These are phyloP conservation scores for Caenorhabditis remanei DNA, from an alignment of 1,140 invertebrate species.

Conservation along the genomic window DNA sequence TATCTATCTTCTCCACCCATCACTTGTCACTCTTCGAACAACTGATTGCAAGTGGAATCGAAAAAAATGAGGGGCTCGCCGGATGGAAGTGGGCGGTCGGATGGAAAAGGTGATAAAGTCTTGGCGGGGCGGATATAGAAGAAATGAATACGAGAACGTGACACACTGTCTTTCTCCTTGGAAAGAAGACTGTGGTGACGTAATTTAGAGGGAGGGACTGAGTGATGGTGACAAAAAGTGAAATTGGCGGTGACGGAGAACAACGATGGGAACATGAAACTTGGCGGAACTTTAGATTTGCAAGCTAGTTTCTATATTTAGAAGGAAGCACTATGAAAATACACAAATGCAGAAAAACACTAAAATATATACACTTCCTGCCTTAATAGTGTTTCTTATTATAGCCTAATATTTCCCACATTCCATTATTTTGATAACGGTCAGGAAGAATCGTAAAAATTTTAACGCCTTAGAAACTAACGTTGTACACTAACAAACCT, in stretches of 20 bases:
- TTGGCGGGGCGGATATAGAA: constrained; percentile 16
- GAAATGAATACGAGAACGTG: not conserved
- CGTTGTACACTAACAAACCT: too few species aligned
- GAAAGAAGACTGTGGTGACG: not conserved
- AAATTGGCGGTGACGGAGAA: not conserved
- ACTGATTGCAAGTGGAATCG: constrained; percentile 53
- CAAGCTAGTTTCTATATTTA: too few species aligned
- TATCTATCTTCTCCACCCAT: constrained; percentile 35
- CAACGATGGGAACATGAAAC: not conserved
- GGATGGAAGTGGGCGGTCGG: constrained; percentile 48
- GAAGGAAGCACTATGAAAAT: too few species aligned
- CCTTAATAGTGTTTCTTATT: not conserved
- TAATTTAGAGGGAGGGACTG: not conserved
- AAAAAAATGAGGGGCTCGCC: constrained; percentile 31
- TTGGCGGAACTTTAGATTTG: not conserved
- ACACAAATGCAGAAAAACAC: too few species aligned
- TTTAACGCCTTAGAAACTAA: not conserved
- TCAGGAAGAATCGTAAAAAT: not conserved
- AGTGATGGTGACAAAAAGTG: not conserved
- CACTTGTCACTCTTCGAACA: constrained; percentile 49
- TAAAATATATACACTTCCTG: too few species aligned
- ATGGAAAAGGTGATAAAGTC: not conserved
- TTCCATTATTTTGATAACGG: not conserved
- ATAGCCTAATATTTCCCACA: not conserved
- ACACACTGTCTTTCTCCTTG: not conserved